phyloP scores from a whole-genome alignment of 2,888 invertebrate species.

The Eumacrocentrus americanus region DNA sequence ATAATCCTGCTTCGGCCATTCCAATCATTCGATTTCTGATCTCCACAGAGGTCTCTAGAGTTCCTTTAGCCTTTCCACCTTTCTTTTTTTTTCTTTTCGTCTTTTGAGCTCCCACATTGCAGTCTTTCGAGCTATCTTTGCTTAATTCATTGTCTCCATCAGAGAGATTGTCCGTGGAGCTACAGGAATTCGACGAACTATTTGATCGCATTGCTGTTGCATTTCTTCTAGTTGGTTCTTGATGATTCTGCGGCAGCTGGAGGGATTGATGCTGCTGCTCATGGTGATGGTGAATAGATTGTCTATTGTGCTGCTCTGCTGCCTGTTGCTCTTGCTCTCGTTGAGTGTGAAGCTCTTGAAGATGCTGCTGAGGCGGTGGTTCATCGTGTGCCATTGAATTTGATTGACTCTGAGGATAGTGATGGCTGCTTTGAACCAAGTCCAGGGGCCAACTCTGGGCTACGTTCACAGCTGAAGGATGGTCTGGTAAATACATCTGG shows the following conservation, averaged over 20 bases:
- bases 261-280: constrained; percentile 40
- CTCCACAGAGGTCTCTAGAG: constrained; percentile 58
- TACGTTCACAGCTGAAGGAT: constrained; percentile 49
- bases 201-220: constrained; percentile 35
- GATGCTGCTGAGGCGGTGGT: constrained; percentile 41
- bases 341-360: constrained; percentile 48
- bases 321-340: constrained; percentile 44
- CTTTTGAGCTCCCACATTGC: constrained; percentile 14
- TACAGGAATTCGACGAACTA: constrained; percentile 38
- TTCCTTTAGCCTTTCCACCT: constrained; percentile 59
- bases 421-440: constrained; percentile 54
- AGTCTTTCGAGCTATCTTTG: constrained; percentile 32
- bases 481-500: constrained; percentile 48
- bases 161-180: constrained; percentile 46
- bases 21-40: constrained; percentile 60
- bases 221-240: constrained; percentile 41
- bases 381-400: constrained; percentile 36
- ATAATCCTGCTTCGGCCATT: constrained; percentile 59
- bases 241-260: constrained; percentile 39
- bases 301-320: constrained; percentile 25
- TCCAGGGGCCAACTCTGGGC: constrained; percentile 57
- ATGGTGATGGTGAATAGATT: constrained; percentile 36
- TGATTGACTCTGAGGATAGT: constrained; percentile 41
- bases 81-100: constrained; percentile 48
- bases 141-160: constrained; percentile 38